Percentiles rank a stretch among this genome's conserved stretches.
Conservation (phyloP, 2,888 invertebrate species). For the Oegoconia quadripuncta region DNA sequence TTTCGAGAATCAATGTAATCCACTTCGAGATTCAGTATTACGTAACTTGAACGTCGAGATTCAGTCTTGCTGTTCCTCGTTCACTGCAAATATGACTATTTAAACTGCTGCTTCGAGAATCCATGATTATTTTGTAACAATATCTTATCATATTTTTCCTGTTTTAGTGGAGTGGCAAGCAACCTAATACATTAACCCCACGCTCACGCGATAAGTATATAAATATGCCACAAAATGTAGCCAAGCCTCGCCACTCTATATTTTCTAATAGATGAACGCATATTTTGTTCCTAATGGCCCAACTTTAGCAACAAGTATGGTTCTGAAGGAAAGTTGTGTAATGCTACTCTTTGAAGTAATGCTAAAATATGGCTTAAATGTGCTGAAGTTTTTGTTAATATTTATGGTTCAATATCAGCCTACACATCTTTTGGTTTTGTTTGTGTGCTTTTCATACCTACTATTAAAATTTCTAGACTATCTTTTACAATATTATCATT, state of each 20-base stretch:
- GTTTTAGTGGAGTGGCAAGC: neutral
- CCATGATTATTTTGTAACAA: too few relatives aligned
- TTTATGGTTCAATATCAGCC: constrained; percentile 9
- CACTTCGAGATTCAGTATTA: too few relatives aligned
- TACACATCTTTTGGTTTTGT: neutral
- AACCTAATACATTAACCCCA: neutral
- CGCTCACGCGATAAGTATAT: constrained; percentile 56
- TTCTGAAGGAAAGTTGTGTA: constrained; percentile 42
- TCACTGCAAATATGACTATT: too few relatives aligned
- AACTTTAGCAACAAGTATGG: constrained; percentile 56
- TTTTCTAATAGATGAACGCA: constrained; percentile 69
- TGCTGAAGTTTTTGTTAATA: constrained; percentile 4
- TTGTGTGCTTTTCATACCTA: neutral
- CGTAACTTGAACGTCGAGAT: too few relatives aligned
- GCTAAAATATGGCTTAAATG: constrained; percentile 17
- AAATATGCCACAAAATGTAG: constrained; percentile 50
- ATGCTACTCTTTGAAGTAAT: constrained; percentile 46
- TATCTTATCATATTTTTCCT: too few relatives aligned
- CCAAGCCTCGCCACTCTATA: constrained; percentile 46
- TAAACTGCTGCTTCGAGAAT: too few relatives aligned
- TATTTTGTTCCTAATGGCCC: constrained; percentile 70
- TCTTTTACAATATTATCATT: too few relatives aligned
- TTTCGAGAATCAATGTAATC: too few relatives aligned
- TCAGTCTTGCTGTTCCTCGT: too few relatives aligned
- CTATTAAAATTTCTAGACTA: too few relatives aligned